A percentile compares a stretch with the other conserved stretches of the same genome.
Evolutionary conservation across 2,888 invertebrate genomes (phyloP).

Genomic region (Metallyticus violacea): DNA sequence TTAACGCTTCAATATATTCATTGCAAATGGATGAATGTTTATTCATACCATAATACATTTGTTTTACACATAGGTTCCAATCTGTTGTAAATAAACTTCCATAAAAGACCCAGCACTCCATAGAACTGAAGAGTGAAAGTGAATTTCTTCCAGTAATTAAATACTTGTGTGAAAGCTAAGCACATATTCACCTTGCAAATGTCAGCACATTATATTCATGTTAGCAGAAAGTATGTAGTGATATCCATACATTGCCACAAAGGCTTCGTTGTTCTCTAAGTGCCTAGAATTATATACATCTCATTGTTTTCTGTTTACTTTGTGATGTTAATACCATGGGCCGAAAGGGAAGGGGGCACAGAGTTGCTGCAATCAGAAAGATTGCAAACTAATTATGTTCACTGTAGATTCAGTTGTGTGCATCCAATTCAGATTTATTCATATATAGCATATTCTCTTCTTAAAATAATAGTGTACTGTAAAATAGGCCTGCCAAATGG

Average conservation of each 20-base stretch:
- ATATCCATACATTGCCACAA: constrained; percentile 27
- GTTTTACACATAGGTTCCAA: not conserved
- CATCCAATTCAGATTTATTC: not conserved
- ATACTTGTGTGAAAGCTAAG: no score
- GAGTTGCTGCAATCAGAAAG: not conserved
- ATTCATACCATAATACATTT: no score
- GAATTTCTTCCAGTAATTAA: no score
- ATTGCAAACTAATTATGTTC: no score
- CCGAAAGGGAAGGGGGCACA: not conserved
- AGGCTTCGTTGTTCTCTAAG: constrained; percentile 31
- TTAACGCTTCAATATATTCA: not conserved
- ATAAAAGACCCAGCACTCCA: not conserved
- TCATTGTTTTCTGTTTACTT: constrained; percentile 29
- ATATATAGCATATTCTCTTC: constrained; percentile 8
- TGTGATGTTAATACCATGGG: constrained; percentile 22
- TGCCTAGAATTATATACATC: constrained; percentile 29
- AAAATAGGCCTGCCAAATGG: constrained; percentile 28
- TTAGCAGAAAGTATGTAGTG: not conserved
- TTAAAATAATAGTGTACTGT: constrained; percentile 29
- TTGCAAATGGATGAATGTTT: not conserved
- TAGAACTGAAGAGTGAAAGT: not conserved
- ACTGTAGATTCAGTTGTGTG: not conserved
- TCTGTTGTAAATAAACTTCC: not conserved
- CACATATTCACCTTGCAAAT: not conserved
- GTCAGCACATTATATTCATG: not conserved